Percentiles rank a stretch among this genome's conserved stretches.
phyloP scores from a whole-genome alignment of 2,797 vertebrate species.

The Anguilla pacifica region DNA sequence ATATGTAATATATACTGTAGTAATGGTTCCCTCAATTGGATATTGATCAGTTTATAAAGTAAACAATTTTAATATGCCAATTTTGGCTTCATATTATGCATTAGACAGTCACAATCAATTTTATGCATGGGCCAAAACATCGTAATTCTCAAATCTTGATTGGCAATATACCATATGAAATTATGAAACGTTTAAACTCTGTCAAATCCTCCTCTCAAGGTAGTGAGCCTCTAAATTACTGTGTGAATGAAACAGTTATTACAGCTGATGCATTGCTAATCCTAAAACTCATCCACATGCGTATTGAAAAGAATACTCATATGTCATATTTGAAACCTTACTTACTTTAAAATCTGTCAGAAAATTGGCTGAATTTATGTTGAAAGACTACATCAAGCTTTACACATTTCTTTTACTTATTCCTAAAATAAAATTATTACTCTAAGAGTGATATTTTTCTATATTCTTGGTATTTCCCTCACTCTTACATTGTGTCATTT shows the following conservation, averaged over 20 bases:
- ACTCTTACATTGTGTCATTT: neutral
- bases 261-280: slow-evolving; percentile 39
- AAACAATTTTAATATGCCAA: slow-evolving; percentile 34
- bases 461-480: slow-evolving; percentile 3
- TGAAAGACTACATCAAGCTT: neutral
- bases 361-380: neutral
- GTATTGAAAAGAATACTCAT: neutral
- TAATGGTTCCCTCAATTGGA: slow-evolving; percentile 32
- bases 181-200: slow-evolving; percentile 46
- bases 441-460: neutral
- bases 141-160: slow-evolving; percentile 38
- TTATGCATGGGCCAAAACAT: neutral
- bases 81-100: slow-evolving; percentile 34
- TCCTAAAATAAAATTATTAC: neutral
- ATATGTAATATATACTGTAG: slow-evolving; percentile 11
- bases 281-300: neutral
- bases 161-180: slow-evolving; percentile 26
- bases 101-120: slow-evolving; percentile 29
- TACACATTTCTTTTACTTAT: neutral
- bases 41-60: slow-evolving; percentile 36
- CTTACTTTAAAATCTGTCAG: neutral
- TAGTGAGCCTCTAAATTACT: slow-evolving; percentile 37
- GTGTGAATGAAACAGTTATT: slow-evolving; percentile 47
- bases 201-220: slow-evolving; percentile 40
- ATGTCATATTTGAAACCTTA: neutral